Conservation (phyloP, 2,797 vertebrate species). For the Cottoperca gobio region DNA sequence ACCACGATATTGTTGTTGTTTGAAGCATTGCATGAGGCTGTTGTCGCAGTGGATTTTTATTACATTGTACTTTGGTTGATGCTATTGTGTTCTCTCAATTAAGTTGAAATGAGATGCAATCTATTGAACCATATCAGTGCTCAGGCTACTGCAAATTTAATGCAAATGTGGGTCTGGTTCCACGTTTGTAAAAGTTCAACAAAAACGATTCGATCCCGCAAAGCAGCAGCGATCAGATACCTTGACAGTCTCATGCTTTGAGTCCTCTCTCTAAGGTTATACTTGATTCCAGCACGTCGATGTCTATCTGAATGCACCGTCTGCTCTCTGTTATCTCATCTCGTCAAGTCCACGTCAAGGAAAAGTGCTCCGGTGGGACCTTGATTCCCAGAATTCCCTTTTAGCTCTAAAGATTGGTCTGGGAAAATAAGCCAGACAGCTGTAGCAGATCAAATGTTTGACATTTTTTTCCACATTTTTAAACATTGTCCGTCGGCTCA, state of each 20-base stretch:
- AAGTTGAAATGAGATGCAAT: background rate
- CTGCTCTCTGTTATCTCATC: conserved; percentile 66
- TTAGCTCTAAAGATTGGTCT: conserved; percentile 59
- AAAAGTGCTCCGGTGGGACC: conserved; percentile 42
- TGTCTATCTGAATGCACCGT: conserved; percentile 52
- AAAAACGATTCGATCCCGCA: background rate
- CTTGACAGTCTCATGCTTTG: conserved; percentile 36
- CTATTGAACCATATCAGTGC: background rate
- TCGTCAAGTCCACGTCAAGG: conserved; percentile 38
- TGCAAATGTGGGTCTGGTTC: background rate
- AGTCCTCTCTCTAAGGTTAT: conserved; percentile 40
- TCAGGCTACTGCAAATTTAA: background rate
- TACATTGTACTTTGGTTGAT: background rate
- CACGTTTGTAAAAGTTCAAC: background rate
- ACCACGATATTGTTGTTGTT: background rate
- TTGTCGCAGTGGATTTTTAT: background rate
- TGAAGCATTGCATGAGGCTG: background rate
- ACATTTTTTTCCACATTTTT: conserved; percentile 41
- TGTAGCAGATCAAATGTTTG: conserved; percentile 40
- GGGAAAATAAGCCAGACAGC: conserved; percentile 27
- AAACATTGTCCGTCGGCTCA: conserved; percentile 20
- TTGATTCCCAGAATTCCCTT: conserved; percentile 70
- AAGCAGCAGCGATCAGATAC: background rate
- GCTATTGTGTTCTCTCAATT: background rate
- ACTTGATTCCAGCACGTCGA: conserved; percentile 34